Percentiles rank a stretch among this genome's conserved stretches.
Conservation (phyloP, 2,113 vertebrate species). For the Edolisoma coerulescens region DNA sequence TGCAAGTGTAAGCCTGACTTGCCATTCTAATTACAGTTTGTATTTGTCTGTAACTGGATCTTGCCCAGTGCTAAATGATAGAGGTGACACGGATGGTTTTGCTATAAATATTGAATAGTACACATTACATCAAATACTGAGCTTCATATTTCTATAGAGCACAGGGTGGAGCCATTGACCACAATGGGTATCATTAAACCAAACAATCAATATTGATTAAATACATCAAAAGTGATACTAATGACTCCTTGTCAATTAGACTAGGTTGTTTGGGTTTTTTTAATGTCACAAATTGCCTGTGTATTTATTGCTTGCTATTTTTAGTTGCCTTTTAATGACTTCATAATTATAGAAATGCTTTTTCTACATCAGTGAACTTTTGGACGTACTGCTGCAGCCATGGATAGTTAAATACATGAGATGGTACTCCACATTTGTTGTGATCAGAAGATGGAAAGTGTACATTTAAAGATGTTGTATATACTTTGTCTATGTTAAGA, state of each 20-base stretch:
- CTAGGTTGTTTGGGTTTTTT: neutral
- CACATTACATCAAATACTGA: neutral
- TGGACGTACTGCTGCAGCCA: neutral
- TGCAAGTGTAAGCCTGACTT: neutral
- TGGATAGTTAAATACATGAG: neutral
- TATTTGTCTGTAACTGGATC: neutral
- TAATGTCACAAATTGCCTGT: neutral
- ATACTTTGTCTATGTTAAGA: neutral
- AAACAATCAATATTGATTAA: neutral
- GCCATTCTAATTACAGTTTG: neutral
- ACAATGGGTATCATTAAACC: neutral
- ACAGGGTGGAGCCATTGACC: neutral
- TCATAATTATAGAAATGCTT: neutral
- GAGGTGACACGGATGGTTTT: neutral
- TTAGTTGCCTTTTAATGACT: neutral
- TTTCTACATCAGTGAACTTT: neutral
- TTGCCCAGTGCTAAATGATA: neutral
- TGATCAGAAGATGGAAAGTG: neutral
- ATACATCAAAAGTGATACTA: neutral
- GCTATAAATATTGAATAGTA: neutral
- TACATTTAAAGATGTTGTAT: neutral
- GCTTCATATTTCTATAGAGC: neutral
- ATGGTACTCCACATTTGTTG: neutral
- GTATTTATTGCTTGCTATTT: neutral
- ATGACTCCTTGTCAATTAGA: neutral